Evolutionary conservation across 2,797 vertebrate species (phyloP), one percentile per base, ranked within the genome.

Genomic region (Bovichtus variegatus): DNA sequence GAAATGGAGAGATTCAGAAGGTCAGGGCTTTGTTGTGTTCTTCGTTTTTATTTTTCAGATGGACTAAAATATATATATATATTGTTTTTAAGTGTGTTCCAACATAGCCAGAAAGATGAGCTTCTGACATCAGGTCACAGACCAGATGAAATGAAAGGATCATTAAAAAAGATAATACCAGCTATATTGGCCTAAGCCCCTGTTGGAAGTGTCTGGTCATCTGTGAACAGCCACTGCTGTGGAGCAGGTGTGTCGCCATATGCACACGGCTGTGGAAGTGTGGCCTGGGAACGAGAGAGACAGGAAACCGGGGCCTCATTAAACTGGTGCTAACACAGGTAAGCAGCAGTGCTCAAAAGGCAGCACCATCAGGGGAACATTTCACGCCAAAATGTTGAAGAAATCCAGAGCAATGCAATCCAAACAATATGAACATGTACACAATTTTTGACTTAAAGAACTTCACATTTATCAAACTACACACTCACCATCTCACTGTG

Each of bases 161-260:
- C 21, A 41, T 2, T 60, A 49, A 23, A 73, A 3, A 36, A 67
- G 50, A 15, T 36, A 46, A 44, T 27, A 36, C 36, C 36, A 29
- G 19, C 38, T 70, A n/a, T 64, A 9, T 15, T 58, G 31, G 60
- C 55, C 93, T 93, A 94, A 93, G 95, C 92, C 92, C 90, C 92
- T 94, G 93, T 94, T 95, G 89, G 95, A 96, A 95, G 88, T 83
- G 89, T 89, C 86, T 68, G 92, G 92, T 96, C 96, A 96, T 95
- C 96, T 97, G 94, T 95, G 95, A 95, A 95, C 93, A 96, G 93
- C 91, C 94, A 95, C 93, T 92, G 89, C 80, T 88, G 87, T 74
- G 83, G 85, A 93, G 94, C 96, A 97, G 96, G 96, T 96, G 96
- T 57, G 15, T 61, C 64, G 78, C 92, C 93, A 95, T 94, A 93